Base-by-base conservation (phyloP, 2,113 vertebrate genomes). In the Tragelaphus strepsiceros region DNA sequence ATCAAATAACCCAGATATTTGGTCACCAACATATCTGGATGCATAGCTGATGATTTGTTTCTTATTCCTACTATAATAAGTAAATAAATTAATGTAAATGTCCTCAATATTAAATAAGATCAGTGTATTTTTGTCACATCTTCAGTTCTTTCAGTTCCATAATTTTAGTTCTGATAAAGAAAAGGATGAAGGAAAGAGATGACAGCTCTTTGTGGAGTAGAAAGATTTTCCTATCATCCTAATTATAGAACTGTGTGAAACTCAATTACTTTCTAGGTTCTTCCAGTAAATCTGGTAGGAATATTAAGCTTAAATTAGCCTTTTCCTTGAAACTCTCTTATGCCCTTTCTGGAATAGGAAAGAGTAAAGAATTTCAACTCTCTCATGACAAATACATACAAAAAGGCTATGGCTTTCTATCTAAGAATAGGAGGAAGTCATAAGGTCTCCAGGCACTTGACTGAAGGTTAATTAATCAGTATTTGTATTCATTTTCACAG, bases 381-480 rank as follows among this genome's bases (percentile, higher is more conserved):
- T 88, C 21, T 64, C 39, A 83, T 54, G 32, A 43, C 30, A 59
- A 3, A 12, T 26, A 62, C 35, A 30, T 81, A 39, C 15, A 58
- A 96, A 67, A 88, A 11, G 3, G 5, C 24, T 85, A 62, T 28
- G 1, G 1, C 1, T 88, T n/a, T 32, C n/a, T 8, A 93, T 32
- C 19, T 95, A 87, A 97, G 92, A 96, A 90, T 94, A 86, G 51
- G 1, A 26, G 51, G 43, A 95, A 81, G 71, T 95, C 30, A 58
- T 80, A 93, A 74, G 51, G 58, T 49, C 9, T 80, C 86, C 39
- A 78, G 53, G 15, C 59, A 86, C 82, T 26, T 81, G 3, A 30
- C 77, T 91, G 26, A 24, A 86, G 74, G 83, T 97, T 97, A 96
- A 95, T 98, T 97, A 96, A 54, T 95, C 54, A 93, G 84, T 82